These are phyloP conservation scores for Ceuthmochares aereus DNA, from an alignment of 2,113 vertebrate genomes.

Conservation along the genomic window DNA sequence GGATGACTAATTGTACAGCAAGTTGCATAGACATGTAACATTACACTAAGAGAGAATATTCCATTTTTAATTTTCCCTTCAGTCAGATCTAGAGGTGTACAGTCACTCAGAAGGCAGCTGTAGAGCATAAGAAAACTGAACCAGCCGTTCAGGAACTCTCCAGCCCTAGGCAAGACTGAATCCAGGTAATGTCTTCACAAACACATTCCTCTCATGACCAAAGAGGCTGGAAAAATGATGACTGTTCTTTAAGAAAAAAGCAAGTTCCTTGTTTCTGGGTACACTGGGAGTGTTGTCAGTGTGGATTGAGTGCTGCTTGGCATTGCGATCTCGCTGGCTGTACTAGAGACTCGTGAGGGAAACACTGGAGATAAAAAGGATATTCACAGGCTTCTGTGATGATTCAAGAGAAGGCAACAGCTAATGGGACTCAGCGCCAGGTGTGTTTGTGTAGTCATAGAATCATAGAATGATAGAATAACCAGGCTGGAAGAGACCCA, in stretches of 20 bases:
- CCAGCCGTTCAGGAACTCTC: background rate
- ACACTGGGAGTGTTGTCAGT: background rate
- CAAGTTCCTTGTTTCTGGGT: background rate
- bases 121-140: background rate
- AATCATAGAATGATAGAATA: no score
- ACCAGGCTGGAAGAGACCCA: no score
- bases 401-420: background rate
- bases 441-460: fast-evolving
- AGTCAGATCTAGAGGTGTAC: background rate
- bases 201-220: background rate
- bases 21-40: background rate
- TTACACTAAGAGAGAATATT: constrained; percentile 15
- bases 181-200: background rate
- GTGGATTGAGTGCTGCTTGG: background rate
- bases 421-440: background rate
- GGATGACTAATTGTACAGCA: constrained; percentile 25
- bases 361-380: background rate
- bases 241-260: background rate
- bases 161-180: background rate
- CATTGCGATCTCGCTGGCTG: background rate
- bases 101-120: background rate
- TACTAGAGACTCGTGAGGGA: background rate
- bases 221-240: background rate
- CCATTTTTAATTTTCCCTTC: constrained; percentile 27
- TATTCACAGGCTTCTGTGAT: background rate